Conservation (phyloP, 2,888 invertebrate genomes). For the Ceratothoa steindachneri region DNA sequence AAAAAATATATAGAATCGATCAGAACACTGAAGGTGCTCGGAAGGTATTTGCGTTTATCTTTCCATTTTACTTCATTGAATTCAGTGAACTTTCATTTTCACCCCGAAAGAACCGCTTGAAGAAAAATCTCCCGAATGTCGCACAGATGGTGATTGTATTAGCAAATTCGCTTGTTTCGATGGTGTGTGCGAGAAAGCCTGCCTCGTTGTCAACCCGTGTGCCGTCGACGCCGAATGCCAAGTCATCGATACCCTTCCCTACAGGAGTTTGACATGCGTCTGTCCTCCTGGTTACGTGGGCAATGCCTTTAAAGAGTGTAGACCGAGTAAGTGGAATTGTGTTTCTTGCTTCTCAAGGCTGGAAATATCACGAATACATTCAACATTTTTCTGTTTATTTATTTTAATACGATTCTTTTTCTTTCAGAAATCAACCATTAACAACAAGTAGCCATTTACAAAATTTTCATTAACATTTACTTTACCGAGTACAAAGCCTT, state of each 20-base stretch:
- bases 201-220: slow-evolving; percentile 50
- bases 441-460: no score
- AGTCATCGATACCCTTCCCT: slow-evolving; percentile 63
- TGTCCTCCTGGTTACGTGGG: slow-evolving; percentile 72
- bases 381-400: neutral
- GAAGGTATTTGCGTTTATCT: no score
- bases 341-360: no score
- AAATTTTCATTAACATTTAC: no score
- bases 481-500: no score
- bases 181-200: slow-evolving; percentile 53
- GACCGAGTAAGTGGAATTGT: slow-evolving; percentile 62
- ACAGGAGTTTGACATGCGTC: slow-evolving; percentile 59
- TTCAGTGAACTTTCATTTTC: no score
- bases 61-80: no score
- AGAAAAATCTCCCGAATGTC: slow-evolving; percentile 28
- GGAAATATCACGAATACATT: neutral
- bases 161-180: slow-evolving; percentile 72
- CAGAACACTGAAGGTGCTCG: no score
- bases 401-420: neutral
- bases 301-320: slow-evolving; percentile 79
- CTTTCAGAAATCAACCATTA: neutral
- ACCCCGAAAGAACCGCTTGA: neutral
- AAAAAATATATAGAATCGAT: no score
- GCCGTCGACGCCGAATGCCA: slow-evolving; percentile 50
- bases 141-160: slow-evolving; percentile 62